Conservation (phyloP, 2,888 invertebrate species). For the Zonitis immaculata region DNA sequence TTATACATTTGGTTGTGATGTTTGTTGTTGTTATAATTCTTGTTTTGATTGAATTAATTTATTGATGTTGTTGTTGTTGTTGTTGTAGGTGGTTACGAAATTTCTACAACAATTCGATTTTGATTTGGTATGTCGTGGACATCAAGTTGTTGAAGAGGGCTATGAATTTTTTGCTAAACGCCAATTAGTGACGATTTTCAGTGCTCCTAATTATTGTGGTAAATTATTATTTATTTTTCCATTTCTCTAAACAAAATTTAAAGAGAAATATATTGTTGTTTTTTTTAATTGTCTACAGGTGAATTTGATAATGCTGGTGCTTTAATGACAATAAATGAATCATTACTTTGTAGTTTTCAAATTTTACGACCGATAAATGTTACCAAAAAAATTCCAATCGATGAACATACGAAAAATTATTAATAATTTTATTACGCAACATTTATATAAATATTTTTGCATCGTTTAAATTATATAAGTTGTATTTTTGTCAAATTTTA, state of each 20-base stretch:
- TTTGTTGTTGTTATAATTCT: no score
- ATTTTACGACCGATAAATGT: slow-evolving; percentile 97
- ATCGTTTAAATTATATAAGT: no score
- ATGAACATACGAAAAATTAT: no score
- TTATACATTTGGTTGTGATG: slow-evolving; percentile 96
- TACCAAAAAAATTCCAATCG: slow-evolving; percentile 92
- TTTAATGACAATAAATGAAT: slow-evolving; percentile 99
- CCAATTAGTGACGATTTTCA: slow-evolving; percentile 95
- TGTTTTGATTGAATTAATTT: no score
- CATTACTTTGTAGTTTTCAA: slow-evolving; percentile 99
- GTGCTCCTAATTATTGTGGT: slow-evolving; percentile 64
- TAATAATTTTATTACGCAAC: no score
- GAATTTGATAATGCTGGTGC: slow-evolving; percentile 85
- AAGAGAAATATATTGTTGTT: no score
- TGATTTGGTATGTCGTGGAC: slow-evolving; percentile 95
- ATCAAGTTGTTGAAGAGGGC: slow-evolving; percentile 98
- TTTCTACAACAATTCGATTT: slow-evolving; percentile 95
- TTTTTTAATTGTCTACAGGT: slow-evolving; percentile 23
- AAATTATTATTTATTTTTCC: no score
- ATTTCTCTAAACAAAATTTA: no score
- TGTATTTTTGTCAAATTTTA: no score
- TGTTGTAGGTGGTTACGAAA: no score
- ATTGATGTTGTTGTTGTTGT: no score
- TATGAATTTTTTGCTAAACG: slow-evolving; percentile 99
- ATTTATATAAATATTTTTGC: no score